phyloP scores from a whole-genome alignment of 2,797 vertebrate species.

The Phrynocephalus forsythii region DNA sequence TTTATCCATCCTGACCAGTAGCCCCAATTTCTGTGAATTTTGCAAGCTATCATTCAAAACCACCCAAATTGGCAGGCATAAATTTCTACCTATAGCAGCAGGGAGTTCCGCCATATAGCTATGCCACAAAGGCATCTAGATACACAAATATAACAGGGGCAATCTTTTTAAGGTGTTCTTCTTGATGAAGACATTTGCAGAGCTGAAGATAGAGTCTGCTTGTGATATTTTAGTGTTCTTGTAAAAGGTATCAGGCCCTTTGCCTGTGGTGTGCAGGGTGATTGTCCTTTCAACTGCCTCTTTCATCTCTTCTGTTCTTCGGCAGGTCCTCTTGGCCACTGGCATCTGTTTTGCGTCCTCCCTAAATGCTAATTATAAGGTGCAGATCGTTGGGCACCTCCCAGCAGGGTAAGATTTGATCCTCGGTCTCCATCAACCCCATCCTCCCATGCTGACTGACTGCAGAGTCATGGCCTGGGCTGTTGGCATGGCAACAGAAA shows the following conservation, averaged over 20 bases:
- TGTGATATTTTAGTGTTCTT: too few species aligned
- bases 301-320: neutral
- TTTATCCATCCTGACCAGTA: too few species aligned
- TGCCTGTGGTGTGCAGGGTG: too few species aligned
- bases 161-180: neutral
- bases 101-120: too few species aligned
- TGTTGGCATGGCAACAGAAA: neutral
- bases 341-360: constrained; percentile 86
- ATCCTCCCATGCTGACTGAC: neutral
- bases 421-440: neutral
- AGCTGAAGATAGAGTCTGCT: too few species aligned
- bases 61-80: too few species aligned
- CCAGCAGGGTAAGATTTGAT: constrained; percentile 84
- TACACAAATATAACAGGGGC: neutral
- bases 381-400: constrained; percentile 91
- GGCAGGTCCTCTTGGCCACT: constrained; percentile 89
- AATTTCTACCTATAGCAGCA: too few species aligned
- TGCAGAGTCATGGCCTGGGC: neutral
- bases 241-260: too few species aligned
- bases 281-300: neutral
- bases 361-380: constrained; percentile 84
- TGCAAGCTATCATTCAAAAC: too few species aligned
- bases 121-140: neutral
- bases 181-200: neutral
- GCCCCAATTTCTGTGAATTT: too few species aligned